Base-by-base conservation (phyloP, 2,888 invertebrate species). In the Buathra laborator region DNA sequence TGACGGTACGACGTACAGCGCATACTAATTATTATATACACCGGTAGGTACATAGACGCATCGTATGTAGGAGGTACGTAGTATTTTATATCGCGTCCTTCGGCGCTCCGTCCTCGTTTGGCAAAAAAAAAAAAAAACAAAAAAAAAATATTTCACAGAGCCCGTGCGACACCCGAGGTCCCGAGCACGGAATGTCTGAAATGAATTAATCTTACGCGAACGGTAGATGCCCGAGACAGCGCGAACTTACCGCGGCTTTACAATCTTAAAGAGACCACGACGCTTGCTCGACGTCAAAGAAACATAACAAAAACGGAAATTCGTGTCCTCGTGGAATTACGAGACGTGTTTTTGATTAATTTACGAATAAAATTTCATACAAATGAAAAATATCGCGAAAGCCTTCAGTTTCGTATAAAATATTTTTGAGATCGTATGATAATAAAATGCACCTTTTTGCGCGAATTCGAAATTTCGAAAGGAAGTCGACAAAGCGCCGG, bases 11-110 rank as follows among this genome's bases (percentile, higher is more conserved):
- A 88, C 74, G 85, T 76, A 83, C 83, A 71, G 46, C 66, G 88
- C 86, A 89, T 87, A 88, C 87, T 89, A 90, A 90, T 89, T 89
- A 84, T 74, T 77, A 51, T 66, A 24, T 62, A 48, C 70, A 14
- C 46, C 48, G 7, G 70, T 70, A 24, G 16, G 48, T 51, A 24
- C 46, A 37, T 19, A 71, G 16, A 59, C 51, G 53, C 16, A 62
- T 14, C 68, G 32, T 79, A 16, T 74, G 51, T 83, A 53, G 85
- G 88, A 89, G 87, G 37, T 88, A 84, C 64, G 62, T 56, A 71
- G 71, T 77, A 75, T 82, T 84, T 84, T 78, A 81, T 84, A 72
- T 81, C 46, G 32, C 81, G 68, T 53, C 71, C 81, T 86, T 78
- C 74, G 56, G 80, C 19, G 66, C 67, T 76, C 68, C 70, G 72